Percentiles rank a stretch among this genome's conserved stretches.
phyloP scores from a whole-genome alignment of 2,113 vertebrate species.

The Vulpes lagopus region DNA sequence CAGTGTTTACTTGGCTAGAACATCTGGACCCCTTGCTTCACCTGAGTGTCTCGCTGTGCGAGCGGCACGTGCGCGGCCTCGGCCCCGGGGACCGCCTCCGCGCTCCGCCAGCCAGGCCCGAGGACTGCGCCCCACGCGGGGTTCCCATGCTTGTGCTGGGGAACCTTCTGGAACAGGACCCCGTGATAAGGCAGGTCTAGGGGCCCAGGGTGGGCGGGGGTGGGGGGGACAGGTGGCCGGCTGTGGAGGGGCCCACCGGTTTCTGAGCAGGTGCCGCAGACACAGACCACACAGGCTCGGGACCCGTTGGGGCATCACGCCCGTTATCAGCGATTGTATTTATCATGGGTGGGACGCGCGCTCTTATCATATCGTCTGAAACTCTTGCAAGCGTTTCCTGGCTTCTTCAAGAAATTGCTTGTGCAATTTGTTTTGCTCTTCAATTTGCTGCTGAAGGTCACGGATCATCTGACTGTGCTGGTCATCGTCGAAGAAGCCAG shows the following conservation, averaged over 20 bases:
- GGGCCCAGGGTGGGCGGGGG: background rate
- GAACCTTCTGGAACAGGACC: background rate
- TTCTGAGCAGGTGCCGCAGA: background rate
- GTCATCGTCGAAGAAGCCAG: fast-evolving
- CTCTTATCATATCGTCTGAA: slow-evolving; percentile 47
- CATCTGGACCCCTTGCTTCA: background rate
- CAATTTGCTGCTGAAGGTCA: slow-evolving; percentile 60
- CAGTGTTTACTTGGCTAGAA: background rate
- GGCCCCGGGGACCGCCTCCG: background rate
- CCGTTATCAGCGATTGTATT: background rate
- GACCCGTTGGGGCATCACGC: fast-evolving
- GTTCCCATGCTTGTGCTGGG: background rate
- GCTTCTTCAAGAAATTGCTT: slow-evolving; percentile 72
- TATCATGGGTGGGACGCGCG: fast-evolving
- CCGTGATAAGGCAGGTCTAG: background rate
- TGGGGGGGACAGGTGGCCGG: fast-evolving
- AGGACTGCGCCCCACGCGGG: fast-evolving
- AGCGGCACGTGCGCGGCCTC: fast-evolving
- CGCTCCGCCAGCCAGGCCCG: fast-evolving
- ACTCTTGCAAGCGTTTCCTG: slow-evolving; percentile 72
- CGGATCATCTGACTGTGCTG: background rate
- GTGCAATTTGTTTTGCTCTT: slow-evolving; percentile 62
- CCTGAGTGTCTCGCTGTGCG: background rate
- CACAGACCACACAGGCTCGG: background rate
- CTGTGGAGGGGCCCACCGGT: background rate